A percentile compares a stretch with the other conserved stretches of the same genome.
phyloP scores from a whole-genome alignment of 2,797 vertebrate species.

The Novumbra hubbsi region DNA sequence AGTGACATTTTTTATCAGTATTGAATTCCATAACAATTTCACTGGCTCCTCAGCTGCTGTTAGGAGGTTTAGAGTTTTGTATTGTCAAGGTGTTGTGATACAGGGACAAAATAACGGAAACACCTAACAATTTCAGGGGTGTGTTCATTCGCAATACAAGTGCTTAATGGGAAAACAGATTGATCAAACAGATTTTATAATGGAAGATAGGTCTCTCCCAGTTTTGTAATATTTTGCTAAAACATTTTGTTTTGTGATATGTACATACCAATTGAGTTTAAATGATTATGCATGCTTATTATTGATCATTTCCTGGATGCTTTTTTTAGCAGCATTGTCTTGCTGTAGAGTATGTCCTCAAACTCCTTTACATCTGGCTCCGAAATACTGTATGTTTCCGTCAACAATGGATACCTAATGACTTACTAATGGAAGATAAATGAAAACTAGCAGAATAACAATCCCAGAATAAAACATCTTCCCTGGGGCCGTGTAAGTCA shows the following conservation, averaged over 20 bases:
- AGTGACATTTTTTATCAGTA: background rate
- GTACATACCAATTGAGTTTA: slow-evolving; percentile 37
- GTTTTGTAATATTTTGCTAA: too few species aligned
- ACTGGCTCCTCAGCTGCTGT: background rate
- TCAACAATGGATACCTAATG: slow-evolving; percentile 53
- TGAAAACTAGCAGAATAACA: slow-evolving; percentile 17
- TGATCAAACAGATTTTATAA: too few species aligned
- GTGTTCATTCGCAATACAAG: too few species aligned
- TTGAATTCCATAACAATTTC: background rate
- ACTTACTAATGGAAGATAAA: slow-evolving; percentile 45
- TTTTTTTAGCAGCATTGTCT: slow-evolving; percentile 12
- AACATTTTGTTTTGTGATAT: slow-evolving; percentile 6
- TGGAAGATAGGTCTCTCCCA: too few species aligned
- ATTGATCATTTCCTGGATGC: slow-evolving; percentile 20
- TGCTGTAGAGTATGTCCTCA: slow-evolving; percentile 19
- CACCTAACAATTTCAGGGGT: too few species aligned
- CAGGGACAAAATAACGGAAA: too few species aligned
- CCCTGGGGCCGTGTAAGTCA: slow-evolving; percentile 59
- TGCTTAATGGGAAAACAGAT: too few species aligned
- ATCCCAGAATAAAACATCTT: slow-evolving; percentile 42
- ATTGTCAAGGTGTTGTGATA: background rate
- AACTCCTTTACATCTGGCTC: slow-evolving; percentile 29
- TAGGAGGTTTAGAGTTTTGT: background rate
- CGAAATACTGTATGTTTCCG: slow-evolving; percentile 27
- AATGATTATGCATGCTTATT: slow-evolving; percentile 32